Evolutionary conservation across 1,140 invertebrate genomes (phyloP).

Genomic region (Spodoptera litura): DNA sequence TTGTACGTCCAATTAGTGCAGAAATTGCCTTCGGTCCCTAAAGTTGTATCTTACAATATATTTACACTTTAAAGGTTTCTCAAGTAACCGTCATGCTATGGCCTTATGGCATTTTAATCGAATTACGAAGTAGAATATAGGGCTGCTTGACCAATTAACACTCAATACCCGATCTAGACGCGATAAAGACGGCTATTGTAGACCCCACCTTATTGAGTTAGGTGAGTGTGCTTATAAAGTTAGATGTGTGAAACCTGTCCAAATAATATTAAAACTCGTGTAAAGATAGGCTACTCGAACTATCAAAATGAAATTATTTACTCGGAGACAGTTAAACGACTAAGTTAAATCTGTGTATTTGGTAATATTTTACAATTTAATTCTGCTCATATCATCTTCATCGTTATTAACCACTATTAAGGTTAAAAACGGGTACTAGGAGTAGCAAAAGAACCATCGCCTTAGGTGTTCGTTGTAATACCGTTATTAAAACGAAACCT

Average conservation of each 20-base stretch:
- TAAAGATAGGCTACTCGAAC: no score
- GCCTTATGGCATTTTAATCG: constrained; percentile 36
- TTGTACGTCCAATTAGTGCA: constrained; percentile 25
- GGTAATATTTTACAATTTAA: no score
- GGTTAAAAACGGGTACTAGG: constrained; percentile 29
- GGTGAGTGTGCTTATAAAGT: not conserved
- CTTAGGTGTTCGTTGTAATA: constrained; percentile 60
- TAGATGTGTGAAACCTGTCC: no score
- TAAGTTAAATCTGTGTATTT: no score
- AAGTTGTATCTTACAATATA: constrained; percentile 1
- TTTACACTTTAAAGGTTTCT: constrained; percentile 30
- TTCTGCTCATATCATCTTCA: no score
- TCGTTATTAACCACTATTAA: constrained; percentile 27
- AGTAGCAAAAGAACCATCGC: constrained; percentile 55
- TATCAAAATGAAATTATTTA: no score
- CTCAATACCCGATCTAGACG: constrained; percentile 20
- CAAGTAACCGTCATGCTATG: constrained; percentile 14
- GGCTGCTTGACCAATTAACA: constrained; percentile 28
- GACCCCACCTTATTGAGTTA: constrained; percentile 25
- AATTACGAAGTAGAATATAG: constrained; percentile 25
- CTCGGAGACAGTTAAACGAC: no score
- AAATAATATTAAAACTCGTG: no score
- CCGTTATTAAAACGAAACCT: constrained; percentile 61
- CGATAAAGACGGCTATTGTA: constrained; percentile 16
- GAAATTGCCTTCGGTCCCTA: constrained; percentile 5